A percentile compares a stretch with the other conserved stretches of the same genome.
Conservation (phyloP, 1,140 invertebrate species). For the Scaptomyza hsui region DNA sequence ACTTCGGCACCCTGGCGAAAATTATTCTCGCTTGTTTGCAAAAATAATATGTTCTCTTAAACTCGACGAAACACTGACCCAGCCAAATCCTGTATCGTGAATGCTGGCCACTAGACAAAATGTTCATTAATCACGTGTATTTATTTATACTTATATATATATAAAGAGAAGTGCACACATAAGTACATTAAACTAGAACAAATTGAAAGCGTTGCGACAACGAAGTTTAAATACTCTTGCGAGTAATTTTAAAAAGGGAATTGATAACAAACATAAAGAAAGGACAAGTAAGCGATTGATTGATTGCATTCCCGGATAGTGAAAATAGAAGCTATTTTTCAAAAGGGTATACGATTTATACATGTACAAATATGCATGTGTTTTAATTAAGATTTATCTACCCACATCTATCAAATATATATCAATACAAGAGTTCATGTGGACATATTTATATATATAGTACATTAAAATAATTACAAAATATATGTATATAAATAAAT, state of each 20-base stretch:
- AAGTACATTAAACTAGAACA: constrained; percentile 1
- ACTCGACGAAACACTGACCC: neutral
- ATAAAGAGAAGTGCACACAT: neutral
- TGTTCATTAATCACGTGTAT: constrained; percentile 2
- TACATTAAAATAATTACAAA: neutral
- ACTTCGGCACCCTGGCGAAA: neutral
- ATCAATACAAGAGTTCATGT: neutral
- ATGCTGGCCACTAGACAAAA: neutral
- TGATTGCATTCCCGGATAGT: too few relatives aligned
- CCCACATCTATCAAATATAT: neutral
- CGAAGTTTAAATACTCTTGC: neutral
- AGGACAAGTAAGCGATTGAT: too few relatives aligned
- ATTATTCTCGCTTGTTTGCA: neutral
- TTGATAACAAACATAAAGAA: too few relatives aligned
- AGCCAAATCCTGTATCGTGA: neutral
- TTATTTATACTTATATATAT: neutral
- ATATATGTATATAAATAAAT: constrained; percentile 2
- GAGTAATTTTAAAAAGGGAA: too few relatives aligned
- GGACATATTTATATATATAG: neutral
- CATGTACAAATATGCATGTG: too few relatives aligned
- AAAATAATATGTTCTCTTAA: constrained; percentile 1
- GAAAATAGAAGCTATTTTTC: too few relatives aligned
- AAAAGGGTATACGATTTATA: too few relatives aligned
- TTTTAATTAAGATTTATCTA: neutral
- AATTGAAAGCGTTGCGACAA: neutral